Base-by-base conservation (phyloP, 2,888 invertebrate genomes). In the Yponomeuta sedellus region DNA sequence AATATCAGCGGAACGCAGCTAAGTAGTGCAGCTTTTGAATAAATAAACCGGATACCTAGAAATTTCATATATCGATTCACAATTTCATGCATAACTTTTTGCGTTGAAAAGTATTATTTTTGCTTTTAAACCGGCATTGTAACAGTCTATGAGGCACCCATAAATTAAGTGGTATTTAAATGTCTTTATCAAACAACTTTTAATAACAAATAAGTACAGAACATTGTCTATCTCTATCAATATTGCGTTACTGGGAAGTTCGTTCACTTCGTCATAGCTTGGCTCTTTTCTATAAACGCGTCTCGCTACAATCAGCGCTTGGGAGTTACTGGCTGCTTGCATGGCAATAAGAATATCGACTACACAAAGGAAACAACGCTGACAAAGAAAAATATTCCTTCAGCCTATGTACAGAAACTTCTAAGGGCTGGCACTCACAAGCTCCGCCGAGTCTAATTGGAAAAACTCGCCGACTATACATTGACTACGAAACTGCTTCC, bases 331-430 rank as follows among this genome's bases (percentile, higher is more conserved):
- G 64, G 58, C 61, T 28, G 61, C 28, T 61, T 63, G 61, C 28
- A 34, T 63, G 20, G 63, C 63, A 22, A 34, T 61, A 69, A 67
- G 66, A 71, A 69, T 67, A 65, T 64, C 66, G 68, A 69, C 68
- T 69, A 69, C 34, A 69, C 68, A 68, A 66, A 4, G 20, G 8
- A 34, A 34, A 34, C 34, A 25, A 25, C 25, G 1, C 25, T 25
- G 25, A 25, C 25, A 34, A 34, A 34, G 34, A 34, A 34, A 34
- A 34, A 34, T 34, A 34, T 34, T 6, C 34, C 34, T 34, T 34
- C 34, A 34, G 34, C 34, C 34, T 3, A 8, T 34, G 34, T 34
- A 34, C 3, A 34, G 34, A 34, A 34, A 34, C 34, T 8, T 34
- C 34, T 34, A 34, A 34, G 8, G 34, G 34, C 34, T 34, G 6